phyloP scores from a whole-genome alignment of 1,140 invertebrate species.

The Harpegnathos saltator region DNA sequence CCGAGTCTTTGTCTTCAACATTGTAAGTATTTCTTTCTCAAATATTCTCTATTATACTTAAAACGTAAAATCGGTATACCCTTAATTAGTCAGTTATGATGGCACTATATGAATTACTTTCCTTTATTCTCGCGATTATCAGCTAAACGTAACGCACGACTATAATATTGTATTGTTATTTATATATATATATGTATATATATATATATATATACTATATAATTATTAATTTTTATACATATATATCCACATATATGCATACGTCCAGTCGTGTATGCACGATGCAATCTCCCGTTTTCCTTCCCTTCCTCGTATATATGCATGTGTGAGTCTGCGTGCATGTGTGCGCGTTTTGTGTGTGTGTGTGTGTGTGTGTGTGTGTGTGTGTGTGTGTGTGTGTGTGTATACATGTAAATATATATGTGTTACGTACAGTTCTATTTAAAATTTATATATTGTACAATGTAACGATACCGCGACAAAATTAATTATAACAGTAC shows the following conservation, averaged over 20 bases:
- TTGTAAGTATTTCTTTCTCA: constrained; percentile 69
- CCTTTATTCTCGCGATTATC: constrained; percentile 74
- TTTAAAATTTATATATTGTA: constrained; percentile 76
- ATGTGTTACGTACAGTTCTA: constrained; percentile 58
- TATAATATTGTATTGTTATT: constrained; percentile 77
- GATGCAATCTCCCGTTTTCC: constrained; percentile 56
- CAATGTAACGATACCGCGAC: constrained; percentile 70
- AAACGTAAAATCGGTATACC: constrained; percentile 72
- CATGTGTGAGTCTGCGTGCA: constrained; percentile 39
- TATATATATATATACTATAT: constrained; percentile 73
- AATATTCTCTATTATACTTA: constrained; percentile 71
- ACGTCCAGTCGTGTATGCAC: constrained; percentile 71
- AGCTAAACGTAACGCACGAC: constrained; percentile 76
- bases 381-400: constrained; percentile 51
- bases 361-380: constrained; percentile 31
- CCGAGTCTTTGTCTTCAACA: constrained; percentile 76
- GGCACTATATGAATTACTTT: constrained; percentile 84
- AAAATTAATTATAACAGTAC: constrained; percentile 66
- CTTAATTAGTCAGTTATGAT: constrained; percentile 84
- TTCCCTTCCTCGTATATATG: constrained; percentile 24
- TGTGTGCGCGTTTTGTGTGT: constrained; percentile 31
- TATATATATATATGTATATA: constrained; percentile 79
- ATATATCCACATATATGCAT: constrained; percentile 79
- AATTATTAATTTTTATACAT: constrained; percentile 76
- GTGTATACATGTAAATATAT: constrained; percentile 63